Evolutionary conservation across 2,888 invertebrate genomes (phyloP).

Genomic region (Apamea epomidion): DNA sequence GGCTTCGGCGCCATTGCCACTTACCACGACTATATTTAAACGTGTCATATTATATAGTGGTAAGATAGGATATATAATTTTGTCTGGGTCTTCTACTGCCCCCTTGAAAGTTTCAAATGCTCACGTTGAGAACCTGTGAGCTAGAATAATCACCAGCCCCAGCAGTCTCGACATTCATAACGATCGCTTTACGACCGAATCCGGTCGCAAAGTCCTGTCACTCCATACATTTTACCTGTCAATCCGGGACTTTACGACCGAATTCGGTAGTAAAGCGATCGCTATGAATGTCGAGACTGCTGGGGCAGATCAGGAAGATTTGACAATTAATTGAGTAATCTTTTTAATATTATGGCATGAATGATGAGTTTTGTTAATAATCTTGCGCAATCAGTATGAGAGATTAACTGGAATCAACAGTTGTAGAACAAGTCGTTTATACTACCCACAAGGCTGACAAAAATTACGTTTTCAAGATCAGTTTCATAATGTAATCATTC

Average conservation of each 20-base stretch:
- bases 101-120: not conserved
- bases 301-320: not conserved
- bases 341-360: constrained; percentile 10
- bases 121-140: not conserved
- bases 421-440: not conserved
- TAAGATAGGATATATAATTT: not conserved
- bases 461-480: not conserved
- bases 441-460: not conserved
- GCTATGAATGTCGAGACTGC: no score
- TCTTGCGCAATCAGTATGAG: constrained; percentile 12
- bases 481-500: not conserved
- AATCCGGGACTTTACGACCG: no score
- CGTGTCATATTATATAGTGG: no score
- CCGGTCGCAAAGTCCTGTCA: no score
- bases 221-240: no score
- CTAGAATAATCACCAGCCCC: not conserved
- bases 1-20: no score
- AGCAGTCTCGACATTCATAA: no score
- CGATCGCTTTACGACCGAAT: no score
- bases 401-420: constrained; percentile 7
- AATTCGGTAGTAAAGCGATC: no score
- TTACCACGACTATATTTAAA: no score
- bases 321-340: not conserved
- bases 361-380: constrained; percentile 1
- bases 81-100: not conserved